Conservation (phyloP, 2,888 invertebrate genomes). For the Phyto melanocephala region DNA sequence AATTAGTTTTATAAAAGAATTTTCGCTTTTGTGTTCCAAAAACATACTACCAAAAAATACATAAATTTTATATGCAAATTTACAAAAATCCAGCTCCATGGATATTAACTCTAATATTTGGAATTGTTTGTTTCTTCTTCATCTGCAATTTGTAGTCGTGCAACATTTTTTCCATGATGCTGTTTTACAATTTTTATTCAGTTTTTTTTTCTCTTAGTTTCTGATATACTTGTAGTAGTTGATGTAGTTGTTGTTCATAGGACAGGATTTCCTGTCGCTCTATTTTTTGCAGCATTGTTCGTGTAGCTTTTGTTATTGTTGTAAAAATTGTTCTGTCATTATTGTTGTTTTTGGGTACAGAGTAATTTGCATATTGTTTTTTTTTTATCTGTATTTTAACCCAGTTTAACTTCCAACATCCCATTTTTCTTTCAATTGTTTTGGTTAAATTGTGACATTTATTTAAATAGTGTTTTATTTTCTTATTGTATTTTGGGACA, state of each 20-base stretch:
- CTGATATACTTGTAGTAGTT: neutral
- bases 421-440: conserved; percentile 51
- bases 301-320: conserved; percentile 13
- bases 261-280: conserved; percentile 61
- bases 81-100: conserved; percentile 29
- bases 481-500: neutral
- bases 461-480: conserved; percentile 32
- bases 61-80: conserved; percentile 30
- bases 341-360: conserved; percentile 20
- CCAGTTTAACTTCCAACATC: conserved; percentile 58
- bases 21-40: neutral
- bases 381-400: conserved; percentile 40
- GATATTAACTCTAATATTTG: conserved; percentile 17
- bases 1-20: neutral
- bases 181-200: conserved; percentile 15
- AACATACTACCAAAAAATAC: neutral
- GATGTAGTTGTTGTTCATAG: conserved; percentile 31
- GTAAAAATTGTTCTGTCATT: conserved; percentile 31
- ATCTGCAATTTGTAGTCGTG: conserved; percentile 35
- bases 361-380: conserved; percentile 54
- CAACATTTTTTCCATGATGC: conserved; percentile 23
- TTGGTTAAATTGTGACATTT: conserved; percentile 58
- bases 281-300: conserved; percentile 23
- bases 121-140: conserved; percentile 12
- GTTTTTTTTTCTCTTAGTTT: neutral